Base-by-base conservation (phyloP, 2,888 invertebrate species). In the Erynnis tages region DNA sequence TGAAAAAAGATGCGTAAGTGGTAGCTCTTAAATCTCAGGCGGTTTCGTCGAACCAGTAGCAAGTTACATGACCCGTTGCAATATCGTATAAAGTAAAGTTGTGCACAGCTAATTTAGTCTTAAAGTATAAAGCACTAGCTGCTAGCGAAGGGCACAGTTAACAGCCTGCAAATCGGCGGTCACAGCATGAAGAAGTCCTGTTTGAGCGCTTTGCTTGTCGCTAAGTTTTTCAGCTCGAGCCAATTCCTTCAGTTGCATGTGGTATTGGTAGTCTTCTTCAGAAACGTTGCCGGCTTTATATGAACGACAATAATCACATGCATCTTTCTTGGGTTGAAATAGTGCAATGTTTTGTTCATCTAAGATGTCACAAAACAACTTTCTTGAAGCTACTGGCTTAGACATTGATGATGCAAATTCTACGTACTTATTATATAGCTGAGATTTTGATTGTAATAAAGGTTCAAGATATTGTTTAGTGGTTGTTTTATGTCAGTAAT, bases 141-240 rank as follows among this genome's bases (percentile, higher is more conserved):
- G 4, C 10, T 11, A 68, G 25, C 2, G 10, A 56, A 30, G 69
- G 66, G 25, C 62, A 68, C 17, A 69, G 45, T 52, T 66, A 2
- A 70, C 67, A 29, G 67, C 65, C 40, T 67, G 66, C 3, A 66
- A 16, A 59, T 66, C 65, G 3, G 62, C 61, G 2, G 64, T 65
- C 21, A 69, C 7, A 45, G 55, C 47, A 54, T 62, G 62, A 13
- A 61, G 35, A 4, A 23, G 48, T 41, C 64, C 62, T 45, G 52
- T 53, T 55, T 60, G 13, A 41, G 67, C 64, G 1, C 23, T 16
- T 57, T 64, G 41, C 58, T 65, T 65, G 13, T 67, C 64, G 0
- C 0, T 19, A 14, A 4, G 23, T 38, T 67, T 66, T 56, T 44
- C 43, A 6, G 6, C 7, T 65, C 65, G 23, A 32, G 60, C 60